Percentiles rank a stretch among this genome's conserved stretches.
Conservation (phyloP, 1,140 invertebrate species). For the Drosophila orosa region DNA sequence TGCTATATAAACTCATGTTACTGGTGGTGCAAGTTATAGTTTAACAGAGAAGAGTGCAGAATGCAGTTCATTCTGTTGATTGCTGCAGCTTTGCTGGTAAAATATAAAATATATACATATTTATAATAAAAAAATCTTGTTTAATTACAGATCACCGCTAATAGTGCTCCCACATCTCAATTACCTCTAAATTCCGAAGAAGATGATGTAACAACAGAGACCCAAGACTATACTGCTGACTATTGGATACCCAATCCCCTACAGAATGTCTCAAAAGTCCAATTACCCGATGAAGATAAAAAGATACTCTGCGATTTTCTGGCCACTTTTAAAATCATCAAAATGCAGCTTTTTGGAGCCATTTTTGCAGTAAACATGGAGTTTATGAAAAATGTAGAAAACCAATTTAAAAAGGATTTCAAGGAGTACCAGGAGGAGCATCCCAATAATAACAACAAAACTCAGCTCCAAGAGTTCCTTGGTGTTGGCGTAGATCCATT, state of each 20-base stretch:
- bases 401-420: not conserved
- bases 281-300: not conserved
- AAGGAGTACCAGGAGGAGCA: not conserved
- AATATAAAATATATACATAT: not conserved
- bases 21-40: not conserved
- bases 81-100: slow-evolving; percentile 3
- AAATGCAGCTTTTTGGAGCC: not conserved
- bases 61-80: not conserved
- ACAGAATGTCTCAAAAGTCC: not conserved
- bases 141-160: not conserved
- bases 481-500: not conserved
- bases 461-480: not conserved
- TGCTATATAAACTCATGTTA: not conserved
- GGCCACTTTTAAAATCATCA: not conserved
- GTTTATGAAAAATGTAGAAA: not conserved
- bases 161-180: not conserved
- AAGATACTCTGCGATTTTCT: not conserved
- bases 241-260: accelerated
- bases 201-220: not conserved
- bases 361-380: not conserved
- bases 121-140: too few relatives aligned
- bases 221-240: not conserved
- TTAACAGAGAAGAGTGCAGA: not conserved
- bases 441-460: not conserved
- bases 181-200: not conserved